phyloP scores from a whole-genome alignment of 1,140 invertebrate species.

The Limonius californicus region DNA sequence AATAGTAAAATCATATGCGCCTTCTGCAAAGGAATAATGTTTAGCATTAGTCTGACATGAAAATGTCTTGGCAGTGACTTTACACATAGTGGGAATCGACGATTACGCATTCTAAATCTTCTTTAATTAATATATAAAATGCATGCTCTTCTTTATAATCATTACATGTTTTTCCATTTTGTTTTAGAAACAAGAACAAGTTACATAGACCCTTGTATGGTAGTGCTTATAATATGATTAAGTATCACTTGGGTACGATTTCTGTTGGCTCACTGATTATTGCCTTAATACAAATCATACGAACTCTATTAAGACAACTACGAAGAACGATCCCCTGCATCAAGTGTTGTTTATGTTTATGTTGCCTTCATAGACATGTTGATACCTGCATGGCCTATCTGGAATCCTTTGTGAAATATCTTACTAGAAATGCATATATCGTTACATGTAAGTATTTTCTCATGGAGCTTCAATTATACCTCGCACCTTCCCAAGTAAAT shows the following conservation, averaged over 20 bases:
- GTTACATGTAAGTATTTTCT: conserved; percentile 64
- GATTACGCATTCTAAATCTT: no score
- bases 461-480: no score
- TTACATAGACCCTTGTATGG: conserved; percentile 56
- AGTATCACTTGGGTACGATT: conserved; percentile 68
- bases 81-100: no score
- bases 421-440: conserved; percentile 76
- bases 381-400: conserved; percentile 51
- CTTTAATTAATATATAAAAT: no score
- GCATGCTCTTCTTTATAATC: no score
- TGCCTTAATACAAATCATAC: conserved; percentile 63
- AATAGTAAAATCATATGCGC: no score
- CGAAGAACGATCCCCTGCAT: conserved; percentile 31
- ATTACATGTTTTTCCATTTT: no score
- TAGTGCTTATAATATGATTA: conserved; percentile 56
- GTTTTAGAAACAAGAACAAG: conserved; percentile 60
- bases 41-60: no score
- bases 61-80: no score
- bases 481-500: no score
- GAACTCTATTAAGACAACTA: conserved; percentile 22
- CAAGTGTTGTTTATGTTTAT: conserved; percentile 66
- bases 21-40: no score
- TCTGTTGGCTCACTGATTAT: conserved; percentile 73
- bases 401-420: conserved; percentile 67
- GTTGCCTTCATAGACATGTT: conserved; percentile 48